A percentile compares a stretch with the other conserved stretches of the same genome.
Evolutionary conservation across 2,888 invertebrate species (phyloP).

Genomic region (Pseudococcus longispinus): DNA sequence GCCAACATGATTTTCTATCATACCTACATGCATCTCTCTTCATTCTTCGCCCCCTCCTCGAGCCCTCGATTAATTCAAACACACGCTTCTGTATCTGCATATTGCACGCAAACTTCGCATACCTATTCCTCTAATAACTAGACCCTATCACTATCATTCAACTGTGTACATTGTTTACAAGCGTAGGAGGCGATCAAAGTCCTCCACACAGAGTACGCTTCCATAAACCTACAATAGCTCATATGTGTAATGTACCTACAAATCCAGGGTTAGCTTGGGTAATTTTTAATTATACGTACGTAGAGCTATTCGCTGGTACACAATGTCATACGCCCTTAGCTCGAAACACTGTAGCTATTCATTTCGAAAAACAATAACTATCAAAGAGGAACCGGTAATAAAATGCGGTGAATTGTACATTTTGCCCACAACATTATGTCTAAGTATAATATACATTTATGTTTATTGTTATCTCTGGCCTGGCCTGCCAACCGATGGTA

Average conservation of each 20-base stretch:
- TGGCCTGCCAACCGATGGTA: not conserved
- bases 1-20: not conserved
- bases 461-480: not conserved
- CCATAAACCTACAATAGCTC: not conserved
- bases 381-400: conserved; percentile 16
- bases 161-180: not conserved
- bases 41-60: not conserved
- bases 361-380: not conserved
- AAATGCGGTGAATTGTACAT: not conserved
- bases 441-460: not conserved
- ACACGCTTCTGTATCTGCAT: not conserved
- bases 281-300: conserved; percentile 21
- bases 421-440: not conserved
- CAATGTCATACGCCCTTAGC: conserved; percentile 30
- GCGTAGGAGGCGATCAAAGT: conserved; percentile 1
- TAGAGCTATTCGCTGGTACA: not conserved
- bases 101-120: not conserved
- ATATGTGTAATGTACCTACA: not conserved
- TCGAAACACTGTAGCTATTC: not conserved
- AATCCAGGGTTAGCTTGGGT: conserved; percentile 7
- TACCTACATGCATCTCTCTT: too few species aligned
- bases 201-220: not conserved
- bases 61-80: too few species aligned
- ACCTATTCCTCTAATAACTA: too few species aligned
- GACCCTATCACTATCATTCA: too few species aligned